A percentile compares a stretch with the other conserved stretches of the same genome.
Conservation (phyloP, 2,797 vertebrate genomes). For the Alectoris magna region DNA sequence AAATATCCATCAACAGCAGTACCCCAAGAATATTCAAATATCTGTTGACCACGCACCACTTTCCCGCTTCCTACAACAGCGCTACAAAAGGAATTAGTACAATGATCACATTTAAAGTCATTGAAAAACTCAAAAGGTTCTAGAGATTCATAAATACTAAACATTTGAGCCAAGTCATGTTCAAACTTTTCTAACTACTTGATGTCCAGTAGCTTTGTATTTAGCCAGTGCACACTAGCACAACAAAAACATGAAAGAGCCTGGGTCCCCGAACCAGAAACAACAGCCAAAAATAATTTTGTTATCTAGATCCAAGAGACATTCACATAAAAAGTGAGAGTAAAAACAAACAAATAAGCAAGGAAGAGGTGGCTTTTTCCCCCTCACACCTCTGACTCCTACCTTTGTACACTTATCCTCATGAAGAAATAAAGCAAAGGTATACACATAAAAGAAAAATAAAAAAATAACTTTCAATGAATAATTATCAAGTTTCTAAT, state of each 20-base stretch:
- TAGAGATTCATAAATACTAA: not conserved
- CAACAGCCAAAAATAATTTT: not conserved
- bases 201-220: not conserved
- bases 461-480: not conserved
- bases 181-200: not conserved
- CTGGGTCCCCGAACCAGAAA: not conserved
- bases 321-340: not conserved
- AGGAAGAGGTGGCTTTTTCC: not conserved
- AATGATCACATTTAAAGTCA: not conserved
- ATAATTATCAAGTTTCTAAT: not conserved
- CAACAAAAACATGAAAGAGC: not conserved
- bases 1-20: not conserved
- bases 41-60: not conserved
- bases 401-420: not conserved
- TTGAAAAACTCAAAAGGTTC: not conserved
- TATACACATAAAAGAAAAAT: not conserved
- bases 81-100: not conserved
- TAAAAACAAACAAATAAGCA: not conserved
- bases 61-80: not conserved
- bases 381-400: accelerated
- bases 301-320: not conserved
- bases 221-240: not conserved
- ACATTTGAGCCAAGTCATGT: not conserved
- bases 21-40: not conserved
- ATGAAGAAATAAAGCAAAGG: not conserved